Conservation (phyloP, 2,888 invertebrate species). For the Drosophila demipolita region DNA sequence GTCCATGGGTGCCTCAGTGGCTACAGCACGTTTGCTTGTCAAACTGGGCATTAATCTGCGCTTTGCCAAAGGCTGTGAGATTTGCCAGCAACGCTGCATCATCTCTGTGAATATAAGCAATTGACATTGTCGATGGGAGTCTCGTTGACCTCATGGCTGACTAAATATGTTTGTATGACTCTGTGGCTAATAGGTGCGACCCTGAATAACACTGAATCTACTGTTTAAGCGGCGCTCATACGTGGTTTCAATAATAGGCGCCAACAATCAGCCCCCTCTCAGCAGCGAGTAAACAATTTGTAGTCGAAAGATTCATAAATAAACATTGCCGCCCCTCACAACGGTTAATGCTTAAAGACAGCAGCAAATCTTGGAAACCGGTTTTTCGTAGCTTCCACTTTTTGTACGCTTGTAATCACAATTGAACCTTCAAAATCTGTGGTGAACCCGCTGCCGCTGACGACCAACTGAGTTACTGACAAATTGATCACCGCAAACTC, state of each 20-base stretch:
- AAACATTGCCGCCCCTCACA: slow-evolving; percentile 53
- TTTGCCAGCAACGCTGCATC: slow-evolving; percentile 56
- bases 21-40: slow-evolving; percentile 16
- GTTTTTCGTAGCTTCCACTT: slow-evolving; percentile 52
- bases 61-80: slow-evolving; percentile 31
- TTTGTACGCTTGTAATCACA: slow-evolving; percentile 47
- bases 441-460: slow-evolving; percentile 27
- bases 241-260: slow-evolving; percentile 52
- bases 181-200: slow-evolving; percentile 43
- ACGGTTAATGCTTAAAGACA: slow-evolving; percentile 41
- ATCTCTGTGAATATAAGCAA: slow-evolving; percentile 55
- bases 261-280: not conserved
- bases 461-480: not conserved
- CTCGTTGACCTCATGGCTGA: slow-evolving; percentile 59
- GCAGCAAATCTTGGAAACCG: slow-evolving; percentile 55
- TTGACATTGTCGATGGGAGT: slow-evolving; percentile 26
- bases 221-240: slow-evolving; percentile 42
- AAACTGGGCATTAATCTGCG: slow-evolving; percentile 18
- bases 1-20: slow-evolving; percentile 36
- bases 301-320: slow-evolving; percentile 46
- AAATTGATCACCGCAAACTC: slow-evolving; percentile 4
- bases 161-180: slow-evolving; percentile 50
- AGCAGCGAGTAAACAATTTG: slow-evolving; percentile 66
- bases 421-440: slow-evolving; percentile 50
- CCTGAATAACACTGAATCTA: slow-evolving; percentile 57